Conservation (phyloP, 2,888 invertebrate genomes). For the Pecten maximus region DNA sequence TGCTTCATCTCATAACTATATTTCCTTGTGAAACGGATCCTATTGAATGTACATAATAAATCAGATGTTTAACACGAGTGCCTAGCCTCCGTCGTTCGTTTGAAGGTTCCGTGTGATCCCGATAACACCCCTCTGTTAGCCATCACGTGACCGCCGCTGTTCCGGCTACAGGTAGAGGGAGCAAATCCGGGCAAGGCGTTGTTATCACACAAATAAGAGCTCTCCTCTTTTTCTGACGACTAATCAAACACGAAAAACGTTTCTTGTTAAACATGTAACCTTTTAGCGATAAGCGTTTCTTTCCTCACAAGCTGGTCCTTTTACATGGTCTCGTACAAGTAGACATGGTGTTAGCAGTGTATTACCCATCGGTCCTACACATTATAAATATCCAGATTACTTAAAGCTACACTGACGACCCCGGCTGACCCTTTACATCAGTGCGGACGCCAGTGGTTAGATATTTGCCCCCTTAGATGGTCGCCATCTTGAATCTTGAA, state of each 20-base stretch:
- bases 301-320: conserved; percentile 2
- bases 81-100: background rate
- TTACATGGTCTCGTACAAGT: background rate
- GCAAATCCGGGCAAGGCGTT: background rate
- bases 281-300: conserved; percentile 35
- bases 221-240: conserved; percentile 2
- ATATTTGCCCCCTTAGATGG: conserved; percentile 25
- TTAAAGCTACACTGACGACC: background rate
- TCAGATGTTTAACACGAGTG: background rate
- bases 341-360: background rate
- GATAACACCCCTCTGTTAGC: background rate
- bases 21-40: background rate
- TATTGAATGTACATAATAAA: conserved; percentile 25
- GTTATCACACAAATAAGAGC: conserved; percentile 17
- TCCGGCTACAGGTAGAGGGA: conserved; percentile 2
- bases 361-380: background rate
- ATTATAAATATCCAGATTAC: conserved; percentile 13
- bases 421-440: background rate
- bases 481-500: conserved; percentile 14
- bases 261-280: conserved; percentile 33
- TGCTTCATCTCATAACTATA: background rate
- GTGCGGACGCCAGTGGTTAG: background rate
- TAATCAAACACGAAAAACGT: conserved; percentile 33
- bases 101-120: background rate
- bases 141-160: background rate